Conservation (phyloP, 1,140 invertebrate genomes). For the Tetramorium parvispinum region DNA sequence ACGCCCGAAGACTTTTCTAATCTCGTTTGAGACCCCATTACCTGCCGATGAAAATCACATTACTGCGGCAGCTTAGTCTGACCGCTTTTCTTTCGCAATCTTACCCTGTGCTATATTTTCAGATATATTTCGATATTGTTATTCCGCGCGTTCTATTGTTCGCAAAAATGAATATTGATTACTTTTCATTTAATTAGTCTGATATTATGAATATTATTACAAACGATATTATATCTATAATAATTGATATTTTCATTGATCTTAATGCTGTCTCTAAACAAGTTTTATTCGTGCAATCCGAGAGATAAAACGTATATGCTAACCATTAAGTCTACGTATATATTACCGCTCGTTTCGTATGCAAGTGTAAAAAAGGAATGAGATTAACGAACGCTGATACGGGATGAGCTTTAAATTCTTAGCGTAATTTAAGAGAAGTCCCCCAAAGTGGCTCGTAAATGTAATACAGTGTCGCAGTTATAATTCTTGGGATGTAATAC, state of each 20-base stretch:
- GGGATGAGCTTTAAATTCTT: slow-evolving; percentile 36
- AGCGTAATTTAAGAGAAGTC: slow-evolving; percentile 11
- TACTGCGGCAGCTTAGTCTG: slow-evolving; percentile 5
- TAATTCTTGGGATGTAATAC: slow-evolving; percentile 22
- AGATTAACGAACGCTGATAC: slow-evolving; percentile 31
- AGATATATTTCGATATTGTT: neutral
- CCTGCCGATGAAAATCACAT: slow-evolving; percentile 45
- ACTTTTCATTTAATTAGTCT: neutral
- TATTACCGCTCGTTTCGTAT: neutral
- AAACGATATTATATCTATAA: neutral
- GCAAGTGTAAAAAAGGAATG: neutral
- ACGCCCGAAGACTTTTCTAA: slow-evolving; percentile 28
- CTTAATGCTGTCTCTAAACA: neutral
- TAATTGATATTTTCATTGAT: neutral
- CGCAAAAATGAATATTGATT: neutral
- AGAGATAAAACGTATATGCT: neutral
- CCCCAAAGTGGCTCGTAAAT: slow-evolving; percentile 17
- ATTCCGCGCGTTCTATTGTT: neutral
- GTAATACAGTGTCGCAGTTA: slow-evolving; percentile 46
- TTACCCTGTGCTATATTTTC: neutral
- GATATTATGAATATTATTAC: neutral
- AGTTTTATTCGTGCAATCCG: neutral
- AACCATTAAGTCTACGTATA: neutral
- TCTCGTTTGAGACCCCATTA: slow-evolving; percentile 37
- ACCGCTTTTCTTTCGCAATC: slow-evolving; percentile 39